Evolutionary conservation across 2,888 invertebrate species (phyloP), one percentile per base, ranked within the genome.

Genomic region (Papilio gigon): DNA sequence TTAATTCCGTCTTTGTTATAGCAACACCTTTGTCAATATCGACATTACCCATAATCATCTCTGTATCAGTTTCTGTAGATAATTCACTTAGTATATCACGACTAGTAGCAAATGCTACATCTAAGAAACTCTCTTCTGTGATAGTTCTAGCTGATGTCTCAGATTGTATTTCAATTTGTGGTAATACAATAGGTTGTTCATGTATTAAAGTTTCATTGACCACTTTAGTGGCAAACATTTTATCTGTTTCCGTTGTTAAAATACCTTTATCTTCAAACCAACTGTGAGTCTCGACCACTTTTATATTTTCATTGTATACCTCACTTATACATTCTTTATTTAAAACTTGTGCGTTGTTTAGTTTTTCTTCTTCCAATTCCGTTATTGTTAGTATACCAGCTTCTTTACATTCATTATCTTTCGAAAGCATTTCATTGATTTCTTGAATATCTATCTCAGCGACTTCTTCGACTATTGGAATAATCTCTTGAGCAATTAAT

Each of bases 1-100:
- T 56, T 12, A 17, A 12, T 40, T 65, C 56, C 17, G 27, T 30
- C 11, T 12, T 27, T n/a, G 56, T 25, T 6, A 14, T 20, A 3
- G 40, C 27, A 40, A 22, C n/a, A 5, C 35, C 14, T 11, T 44
- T n/a, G 12, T 58, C 22, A 9, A 59, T 6, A 5, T 22, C 22
- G 8, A 20, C 11, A 27, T 53, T 25, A n/a, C 53, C 27, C 14
- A 6, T 30, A 8, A n/a, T 53, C 5, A 37, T 14, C 4, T 20
- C 27, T 22, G 25, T 53, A 25, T 53, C 50, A 17, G 14, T 35
- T 17, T 64, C n/a, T 1, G 25, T 27, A 53, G 9, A 11, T 4
- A 64, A 74, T 42, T 78, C 74, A n/a, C 74, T 61, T 0, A 70
- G 42, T 63, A 75, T 72, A 65, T 78, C 71, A 8, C 72, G 66